Conservation (phyloP, 2,797 vertebrate genomes). For the Spinus pinus region DNA sequence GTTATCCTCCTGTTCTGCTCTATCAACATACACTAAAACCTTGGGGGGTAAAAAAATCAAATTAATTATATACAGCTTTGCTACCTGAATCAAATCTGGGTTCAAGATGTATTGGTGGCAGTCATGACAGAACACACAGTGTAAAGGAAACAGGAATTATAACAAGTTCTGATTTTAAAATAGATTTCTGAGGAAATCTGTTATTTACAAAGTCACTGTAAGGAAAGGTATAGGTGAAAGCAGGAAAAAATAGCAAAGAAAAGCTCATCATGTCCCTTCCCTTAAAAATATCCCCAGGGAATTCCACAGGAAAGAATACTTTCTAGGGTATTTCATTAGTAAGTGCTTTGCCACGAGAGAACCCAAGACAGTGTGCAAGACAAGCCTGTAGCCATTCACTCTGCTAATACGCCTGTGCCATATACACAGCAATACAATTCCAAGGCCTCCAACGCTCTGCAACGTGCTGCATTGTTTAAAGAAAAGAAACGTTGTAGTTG, state of each 20-base stretch:
- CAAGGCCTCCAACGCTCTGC: conserved; percentile 12
- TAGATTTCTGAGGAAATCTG: background rate
- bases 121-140: background rate
- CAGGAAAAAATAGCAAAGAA: background rate
- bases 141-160: background rate
- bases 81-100: background rate
- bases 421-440: background rate
- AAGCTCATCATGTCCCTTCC: background rate
- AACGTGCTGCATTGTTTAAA: conserved; percentile 45
- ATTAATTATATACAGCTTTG: background rate
- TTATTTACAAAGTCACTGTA: background rate
- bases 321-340: background rate
- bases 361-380: background rate
- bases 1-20: background rate
- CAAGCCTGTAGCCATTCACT: background rate
- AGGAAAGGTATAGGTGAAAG: background rate
- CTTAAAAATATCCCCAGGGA: background rate
- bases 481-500: background rate
- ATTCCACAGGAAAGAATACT: background rate
- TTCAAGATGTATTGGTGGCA: background rate
- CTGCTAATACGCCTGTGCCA: background rate
- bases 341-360: background rate
- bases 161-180: background rate
- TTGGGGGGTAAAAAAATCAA: background rate
- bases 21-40: background rate